These are phyloP conservation scores for Mechanitis mazaeus DNA, from an alignment of 2,888 invertebrate genomes.

Conservation along the genomic window DNA sequence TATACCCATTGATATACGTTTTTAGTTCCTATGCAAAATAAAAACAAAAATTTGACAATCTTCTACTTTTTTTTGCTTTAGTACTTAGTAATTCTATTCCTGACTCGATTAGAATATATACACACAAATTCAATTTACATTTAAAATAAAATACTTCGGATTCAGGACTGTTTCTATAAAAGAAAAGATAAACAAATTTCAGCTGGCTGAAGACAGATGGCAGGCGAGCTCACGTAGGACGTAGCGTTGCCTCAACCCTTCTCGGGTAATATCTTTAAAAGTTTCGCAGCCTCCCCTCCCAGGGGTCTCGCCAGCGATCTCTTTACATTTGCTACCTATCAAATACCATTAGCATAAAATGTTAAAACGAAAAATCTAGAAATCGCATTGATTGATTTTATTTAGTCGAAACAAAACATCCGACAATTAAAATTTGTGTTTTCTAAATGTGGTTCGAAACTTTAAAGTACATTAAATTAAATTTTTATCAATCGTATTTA, in stretches of 20 bases:
- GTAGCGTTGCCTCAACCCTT: slow-evolving; percentile 63
- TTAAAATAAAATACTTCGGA: slow-evolving; percentile 5
- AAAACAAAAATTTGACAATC: too few species aligned
- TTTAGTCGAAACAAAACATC: neutral
- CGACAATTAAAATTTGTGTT: neutral
- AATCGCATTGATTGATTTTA: slow-evolving; percentile 8
- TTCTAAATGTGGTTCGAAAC: neutral
- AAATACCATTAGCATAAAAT: slow-evolving; percentile 50
- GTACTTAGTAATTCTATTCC: too few species aligned
- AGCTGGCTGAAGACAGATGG: slow-evolving; percentile 68
- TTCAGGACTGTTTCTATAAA: slow-evolving; percentile 12
- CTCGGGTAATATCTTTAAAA: slow-evolving; percentile 76
- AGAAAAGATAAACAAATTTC: slow-evolving; percentile 60
- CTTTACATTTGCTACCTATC: slow-evolving; percentile 66
- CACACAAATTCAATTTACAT: slow-evolving; percentile 9
- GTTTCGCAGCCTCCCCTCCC: slow-evolving; percentile 52
- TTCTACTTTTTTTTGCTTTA: too few species aligned
- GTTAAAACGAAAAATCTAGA: slow-evolving; percentile 24
- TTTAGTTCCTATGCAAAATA: too few species aligned
- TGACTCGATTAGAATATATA: too few species aligned
- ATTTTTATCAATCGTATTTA: too few species aligned
- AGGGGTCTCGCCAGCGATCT: slow-evolving; percentile 45
- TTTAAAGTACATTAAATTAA: neutral
- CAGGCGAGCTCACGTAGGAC: slow-evolving; percentile 66
- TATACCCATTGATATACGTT: too few species aligned